These are phyloP conservation scores for Hozukius guyotensis DNA, from an alignment of 2,797 vertebrate genomes.

Conservation along the genomic window DNA sequence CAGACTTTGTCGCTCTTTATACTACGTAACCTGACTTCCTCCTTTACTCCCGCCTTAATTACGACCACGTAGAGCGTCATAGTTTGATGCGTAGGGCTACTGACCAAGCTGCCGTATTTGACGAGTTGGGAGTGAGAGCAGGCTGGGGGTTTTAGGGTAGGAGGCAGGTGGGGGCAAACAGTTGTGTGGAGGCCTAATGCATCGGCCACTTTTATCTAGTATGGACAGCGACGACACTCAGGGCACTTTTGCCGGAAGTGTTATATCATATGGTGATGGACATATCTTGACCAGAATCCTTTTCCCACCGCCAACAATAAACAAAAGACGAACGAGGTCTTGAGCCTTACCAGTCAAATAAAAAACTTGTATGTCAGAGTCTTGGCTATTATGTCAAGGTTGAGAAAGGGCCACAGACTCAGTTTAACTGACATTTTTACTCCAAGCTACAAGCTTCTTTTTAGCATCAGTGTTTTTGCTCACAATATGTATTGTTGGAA, in stretches of 20 bases:
- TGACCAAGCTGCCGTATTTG: too few species aligned
- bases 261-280: too few species aligned
- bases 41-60: too few species aligned
- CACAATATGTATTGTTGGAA: background rate
- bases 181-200: background rate
- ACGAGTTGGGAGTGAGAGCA: too few species aligned
- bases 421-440: background rate
- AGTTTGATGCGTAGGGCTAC: too few species aligned
- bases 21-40: too few species aligned
- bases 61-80: too few species aligned
- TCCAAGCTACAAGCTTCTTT: background rate
- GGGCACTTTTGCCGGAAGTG: too few species aligned
- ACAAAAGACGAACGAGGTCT: background rate
- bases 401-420: background rate
- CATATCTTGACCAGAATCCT: background rate
- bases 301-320: background rate
- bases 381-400: background rate
- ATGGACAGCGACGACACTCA: too few species aligned
- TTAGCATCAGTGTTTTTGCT: background rate
- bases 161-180: background rate
- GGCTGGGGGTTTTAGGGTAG: too few species aligned
- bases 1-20: too few species aligned
- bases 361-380: background rate
- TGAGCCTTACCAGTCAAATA: background rate
- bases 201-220: background rate